Conservation (phyloP, 2,797 vertebrate species). For the Gallinago solitaria region DNA sequence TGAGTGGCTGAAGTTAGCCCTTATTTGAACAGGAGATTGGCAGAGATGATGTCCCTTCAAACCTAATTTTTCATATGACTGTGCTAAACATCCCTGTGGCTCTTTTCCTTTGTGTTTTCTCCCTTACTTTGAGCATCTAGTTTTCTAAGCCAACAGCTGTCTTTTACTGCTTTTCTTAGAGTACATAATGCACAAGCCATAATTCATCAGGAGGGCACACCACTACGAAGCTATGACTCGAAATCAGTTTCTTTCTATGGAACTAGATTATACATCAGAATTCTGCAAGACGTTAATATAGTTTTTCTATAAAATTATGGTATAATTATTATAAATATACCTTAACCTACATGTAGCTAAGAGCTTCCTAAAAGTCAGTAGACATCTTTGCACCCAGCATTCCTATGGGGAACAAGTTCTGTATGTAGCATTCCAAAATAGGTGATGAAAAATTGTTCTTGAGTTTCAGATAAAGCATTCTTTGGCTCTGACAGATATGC, state of each 20-base stretch:
- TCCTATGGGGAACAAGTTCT: neutral
- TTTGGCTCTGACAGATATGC: neutral
- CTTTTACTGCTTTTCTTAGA: neutral
- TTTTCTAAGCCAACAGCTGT: neutral
- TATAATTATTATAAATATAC: neutral
- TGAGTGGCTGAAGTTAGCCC: neutral
- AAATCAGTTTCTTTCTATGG: neutral
- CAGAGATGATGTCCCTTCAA: neutral
- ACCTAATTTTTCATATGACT: neutral
- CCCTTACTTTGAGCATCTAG: neutral
- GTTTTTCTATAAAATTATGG: neutral
- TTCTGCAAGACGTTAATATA: neutral
- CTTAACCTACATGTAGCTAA: neutral
- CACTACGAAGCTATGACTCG: neutral
- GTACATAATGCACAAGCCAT: neutral
- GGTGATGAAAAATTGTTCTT: neutral
- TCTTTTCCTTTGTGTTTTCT: neutral
- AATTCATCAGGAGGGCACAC: neutral
- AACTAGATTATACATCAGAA: neutral
- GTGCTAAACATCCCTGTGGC: neutral
- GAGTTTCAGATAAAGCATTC: neutral
- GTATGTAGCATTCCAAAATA: neutral
- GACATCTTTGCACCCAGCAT: neutral
- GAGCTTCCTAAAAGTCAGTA: neutral
- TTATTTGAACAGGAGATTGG: neutral